Evolutionary conservation across 2,888 invertebrate species (phyloP), one percentile per base, ranked within the genome.

Genomic region (Cyrtodaria siliqua): DNA sequence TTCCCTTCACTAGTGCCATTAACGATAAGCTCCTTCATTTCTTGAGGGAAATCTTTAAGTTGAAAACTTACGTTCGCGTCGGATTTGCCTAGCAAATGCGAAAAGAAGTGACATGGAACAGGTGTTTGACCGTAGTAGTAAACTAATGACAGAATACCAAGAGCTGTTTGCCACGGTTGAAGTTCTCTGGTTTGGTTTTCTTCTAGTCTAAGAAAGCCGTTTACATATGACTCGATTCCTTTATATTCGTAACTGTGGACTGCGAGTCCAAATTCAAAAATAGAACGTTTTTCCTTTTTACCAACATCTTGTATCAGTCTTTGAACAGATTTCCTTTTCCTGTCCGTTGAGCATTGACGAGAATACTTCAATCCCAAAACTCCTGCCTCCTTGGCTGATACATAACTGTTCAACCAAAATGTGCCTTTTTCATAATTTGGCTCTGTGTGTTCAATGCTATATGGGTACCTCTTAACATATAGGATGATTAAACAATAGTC

Each of bases 201-300:
- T 12, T 64, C 38, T n/a, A 81, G 63, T 18, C 56, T 27, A 18
- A 82, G 56, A 52, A 76, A 83, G n/a, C 83, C 81, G 47, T 55
- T 56, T 3, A 83, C 83, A 56, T 68, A 81, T 6, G 83, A 70
- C 38, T 53, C 60, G 9, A 83, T 61, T 4, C 83, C 83, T 47
- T 69, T 70, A 29, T 73, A 83, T 42, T 83, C 81, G 26, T 81
- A 68, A 2, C 57, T 47, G 42, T 76, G 78, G 1, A 69, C 79
- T 33, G 83, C 68, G 66, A 83, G 61, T 2, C 83, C 83, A 38
- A 75, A 83, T 55, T 83, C 81, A 78, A 0, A 78, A n/a, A 56
- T 64, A 23, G 23, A 56, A 33, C n/a, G 63, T 26, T 53, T 49
- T 27, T 44, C 57, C 29, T 29, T 47, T 42, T 23, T 52, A 2